Conservation (phyloP, 1,140 invertebrate species). For the Drosophila ficusphila region DNA sequence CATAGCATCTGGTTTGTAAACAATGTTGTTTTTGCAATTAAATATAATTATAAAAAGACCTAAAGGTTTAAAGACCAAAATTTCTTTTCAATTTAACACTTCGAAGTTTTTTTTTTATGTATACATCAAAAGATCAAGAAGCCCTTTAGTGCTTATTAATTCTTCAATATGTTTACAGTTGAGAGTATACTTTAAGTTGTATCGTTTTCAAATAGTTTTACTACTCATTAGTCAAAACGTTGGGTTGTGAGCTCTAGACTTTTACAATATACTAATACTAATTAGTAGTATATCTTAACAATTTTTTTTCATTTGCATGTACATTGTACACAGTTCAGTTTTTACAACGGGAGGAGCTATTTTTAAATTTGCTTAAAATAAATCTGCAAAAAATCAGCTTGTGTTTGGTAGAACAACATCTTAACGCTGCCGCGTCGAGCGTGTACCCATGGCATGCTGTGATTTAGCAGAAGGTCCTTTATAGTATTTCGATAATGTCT, state of each 20-base stretch:
- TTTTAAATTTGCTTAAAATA: slow-evolving; percentile 21
- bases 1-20: too few relatives aligned
- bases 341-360: slow-evolving; percentile 6
- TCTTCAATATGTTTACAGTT: not conserved
- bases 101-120: too few relatives aligned
- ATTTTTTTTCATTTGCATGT: slow-evolving; percentile 2
- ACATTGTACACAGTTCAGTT: slow-evolving; percentile 28
- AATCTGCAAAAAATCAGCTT: slow-evolving; percentile 15
- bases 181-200: not conserved
- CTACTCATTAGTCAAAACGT: slow-evolving; percentile 36
- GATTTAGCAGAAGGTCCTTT: slow-evolving; percentile 62
- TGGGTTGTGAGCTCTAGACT: not conserved
- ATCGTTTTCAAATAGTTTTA: slow-evolving; percentile 42
- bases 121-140: not conserved
- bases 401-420: not conserved
- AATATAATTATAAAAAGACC: too few relatives aligned
- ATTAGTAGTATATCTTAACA: too few relatives aligned
- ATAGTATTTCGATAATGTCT: slow-evolving; percentile 80
- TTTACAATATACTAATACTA: too few relatives aligned
- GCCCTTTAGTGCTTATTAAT: not conserved
- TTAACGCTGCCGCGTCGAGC: slow-evolving; percentile 64
- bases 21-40: too few relatives aligned
- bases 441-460: slow-evolving; percentile 69
- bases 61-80: too few relatives aligned
- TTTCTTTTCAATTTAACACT: too few relatives aligned